A percentile compares a stretch with the other conserved stretches of the same genome.
Conservation (phyloP, 2,113 vertebrate species). For the Pteropus alecto region DNA sequence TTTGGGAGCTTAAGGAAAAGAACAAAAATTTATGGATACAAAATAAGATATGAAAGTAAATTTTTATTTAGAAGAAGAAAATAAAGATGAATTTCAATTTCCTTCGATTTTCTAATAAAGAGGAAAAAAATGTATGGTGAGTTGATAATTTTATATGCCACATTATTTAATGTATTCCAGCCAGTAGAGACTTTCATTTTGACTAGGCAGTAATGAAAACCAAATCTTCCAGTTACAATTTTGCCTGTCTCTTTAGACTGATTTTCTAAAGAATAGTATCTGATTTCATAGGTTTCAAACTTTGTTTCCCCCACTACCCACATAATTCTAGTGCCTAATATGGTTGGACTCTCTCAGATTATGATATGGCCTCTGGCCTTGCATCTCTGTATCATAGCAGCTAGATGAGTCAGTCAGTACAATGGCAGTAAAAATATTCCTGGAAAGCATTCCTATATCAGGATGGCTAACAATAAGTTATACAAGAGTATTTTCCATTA, state of each 20-base stretch:
- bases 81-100: background rate
- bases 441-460: background rate
- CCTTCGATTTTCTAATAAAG: background rate
- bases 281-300: background rate
- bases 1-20: background rate
- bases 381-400: background rate
- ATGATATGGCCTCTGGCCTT: background rate
- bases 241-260: background rate
- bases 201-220: background rate
- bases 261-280: background rate
- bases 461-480: background rate
- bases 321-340: background rate
- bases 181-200: background rate
- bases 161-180: conserved; percentile 14
- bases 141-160: background rate
- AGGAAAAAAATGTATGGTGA: background rate
- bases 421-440: background rate
- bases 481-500: background rate
- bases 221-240: background rate
- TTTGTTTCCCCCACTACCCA: background rate
- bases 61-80: conserved; percentile 21
- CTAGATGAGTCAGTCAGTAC: background rate
- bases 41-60: conserved; percentile 8
- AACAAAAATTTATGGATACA: background rate
- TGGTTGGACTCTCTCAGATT: background rate